Evolutionary conservation across 2,888 invertebrate genomes (phyloP).

Genomic region (Hymenopus coronatus): DNA sequence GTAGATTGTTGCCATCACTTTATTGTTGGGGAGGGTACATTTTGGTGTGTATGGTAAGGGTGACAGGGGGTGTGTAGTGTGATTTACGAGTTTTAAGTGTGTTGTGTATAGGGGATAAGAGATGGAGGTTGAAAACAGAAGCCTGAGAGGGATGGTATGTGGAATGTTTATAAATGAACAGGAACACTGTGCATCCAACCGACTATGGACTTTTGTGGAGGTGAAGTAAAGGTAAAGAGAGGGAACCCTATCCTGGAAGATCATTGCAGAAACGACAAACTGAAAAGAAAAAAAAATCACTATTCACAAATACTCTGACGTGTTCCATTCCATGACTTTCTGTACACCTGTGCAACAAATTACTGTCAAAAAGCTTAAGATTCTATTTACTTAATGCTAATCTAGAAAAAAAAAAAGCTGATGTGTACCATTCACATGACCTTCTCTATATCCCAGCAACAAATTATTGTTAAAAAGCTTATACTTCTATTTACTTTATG

Average conservation of each 20-base stretch:
- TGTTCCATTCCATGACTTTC: too few relatives aligned
- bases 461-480: too few relatives aligned
- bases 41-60: slow-evolving; percentile 16
- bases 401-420: too few relatives aligned
- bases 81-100: slow-evolving; percentile 20
- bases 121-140: background rate
- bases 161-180: slow-evolving; percentile 2
- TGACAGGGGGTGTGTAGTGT: slow-evolving; percentile 14
- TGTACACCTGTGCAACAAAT: too few relatives aligned
- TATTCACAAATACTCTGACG: too few relatives aligned
- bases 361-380: too few relatives aligned
- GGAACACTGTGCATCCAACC: background rate
- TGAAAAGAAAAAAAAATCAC: background rate
- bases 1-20: slow-evolving; percentile 19
- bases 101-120: background rate
- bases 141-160: background rate
- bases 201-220: background rate
- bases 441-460: too few relatives aligned
- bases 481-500: too few relatives aligned
- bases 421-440: too few relatives aligned
- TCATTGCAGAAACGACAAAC: background rate
- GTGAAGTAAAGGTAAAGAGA: background rate
- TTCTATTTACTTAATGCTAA: too few relatives aligned
- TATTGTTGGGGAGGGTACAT: slow-evolving; percentile 19
- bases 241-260: background rate